These are phyloP conservation scores for Vanessa tameamea DNA, from an alignment of 1,140 invertebrate genomes.

Conservation along the genomic window DNA sequence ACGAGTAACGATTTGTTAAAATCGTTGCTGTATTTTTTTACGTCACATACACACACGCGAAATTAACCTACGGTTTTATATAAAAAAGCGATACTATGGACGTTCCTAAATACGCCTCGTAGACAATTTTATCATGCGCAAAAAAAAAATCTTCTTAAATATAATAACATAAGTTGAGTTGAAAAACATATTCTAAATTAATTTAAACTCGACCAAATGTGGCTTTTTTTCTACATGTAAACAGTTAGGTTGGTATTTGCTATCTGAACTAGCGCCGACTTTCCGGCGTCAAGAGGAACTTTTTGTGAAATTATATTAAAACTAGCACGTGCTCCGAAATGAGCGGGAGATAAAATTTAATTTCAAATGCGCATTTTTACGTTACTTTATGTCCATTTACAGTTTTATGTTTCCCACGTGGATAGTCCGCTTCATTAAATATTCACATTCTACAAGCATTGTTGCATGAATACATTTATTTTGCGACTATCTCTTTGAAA, in stretches of 20 bases:
- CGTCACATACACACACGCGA: no score
- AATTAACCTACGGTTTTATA: no score
- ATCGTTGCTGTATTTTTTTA: no score
- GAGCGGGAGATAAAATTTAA: slow-evolving; percentile 14
- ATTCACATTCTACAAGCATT: slow-evolving; percentile 15
- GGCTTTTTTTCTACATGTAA: neutral
- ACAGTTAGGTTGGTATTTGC: neutral
- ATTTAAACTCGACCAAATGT: neutral
- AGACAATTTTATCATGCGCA: no score
- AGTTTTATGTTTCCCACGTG: slow-evolving; percentile 10
- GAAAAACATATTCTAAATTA: neutral
- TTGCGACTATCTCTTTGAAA: slow-evolving; percentile 8
- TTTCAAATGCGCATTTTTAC: slow-evolving; percentile 23
- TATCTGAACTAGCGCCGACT: neutral
- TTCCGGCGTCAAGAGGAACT: neutral
- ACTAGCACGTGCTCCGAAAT: slow-evolving; percentile 5
- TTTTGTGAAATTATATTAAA: slow-evolving; percentile 8
- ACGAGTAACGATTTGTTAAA: no score
- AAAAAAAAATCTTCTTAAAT: no score
- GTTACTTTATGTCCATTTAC: slow-evolving; percentile 18
- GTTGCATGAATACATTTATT: slow-evolving; percentile 18
- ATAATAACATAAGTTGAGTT: no score
- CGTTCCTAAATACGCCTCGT: no score
- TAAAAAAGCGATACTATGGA: no score
- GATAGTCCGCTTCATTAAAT: slow-evolving; percentile 16